Evolutionary conservation across 2,888 invertebrate genomes (phyloP), one percentile per base, ranked within the genome.

Genomic region (Chydorus sphaericus): DNA sequence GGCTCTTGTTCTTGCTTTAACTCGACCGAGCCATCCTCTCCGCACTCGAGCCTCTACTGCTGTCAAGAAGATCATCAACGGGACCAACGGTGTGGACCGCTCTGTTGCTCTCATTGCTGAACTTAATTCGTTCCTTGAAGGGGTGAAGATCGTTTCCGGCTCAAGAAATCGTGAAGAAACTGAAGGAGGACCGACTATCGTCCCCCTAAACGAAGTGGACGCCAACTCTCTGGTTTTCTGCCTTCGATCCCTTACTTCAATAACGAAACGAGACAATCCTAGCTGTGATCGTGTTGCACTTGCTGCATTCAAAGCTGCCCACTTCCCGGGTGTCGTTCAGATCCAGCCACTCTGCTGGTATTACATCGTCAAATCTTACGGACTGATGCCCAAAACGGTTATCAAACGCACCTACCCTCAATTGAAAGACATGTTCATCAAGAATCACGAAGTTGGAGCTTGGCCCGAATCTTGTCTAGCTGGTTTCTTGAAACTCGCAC

Each of bases 401-500:
- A 49, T 56, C 6, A 33, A 26, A 14, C 56, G 56, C 26, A 36
- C 30, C 26, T 51, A 51, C 56, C 56, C 58, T 14, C 18, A 30
- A 20, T 31, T 58, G 38, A 55, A 48, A 37, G 33, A 78, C 50
- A 67, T 75, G 11, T 77, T 84, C 60, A 73, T 87, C 18, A 73
- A 77, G n/a, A 75, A 80, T 69, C 68, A 65, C 60, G 61, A 61
- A 48, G 61, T 65, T n/a, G 64, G 60, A 33, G 61, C 61, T 73
- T 78, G 79, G 54, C 76, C 78, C 61, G 80, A 81, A 63, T 84
- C 83, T 71, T 80, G 84, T n/a, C 72, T 92, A 58, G 71, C 79
- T 6, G 82, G 83, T 0, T 72, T 91, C 38, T 76, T 81, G 0
- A 70, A 74, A 3, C 69, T 82, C 7, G 79, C 80, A 63, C 77